Evolutionary conservation across 2,797 vertebrate species (phyloP).

Genomic region (Danionella dracula): DNA sequence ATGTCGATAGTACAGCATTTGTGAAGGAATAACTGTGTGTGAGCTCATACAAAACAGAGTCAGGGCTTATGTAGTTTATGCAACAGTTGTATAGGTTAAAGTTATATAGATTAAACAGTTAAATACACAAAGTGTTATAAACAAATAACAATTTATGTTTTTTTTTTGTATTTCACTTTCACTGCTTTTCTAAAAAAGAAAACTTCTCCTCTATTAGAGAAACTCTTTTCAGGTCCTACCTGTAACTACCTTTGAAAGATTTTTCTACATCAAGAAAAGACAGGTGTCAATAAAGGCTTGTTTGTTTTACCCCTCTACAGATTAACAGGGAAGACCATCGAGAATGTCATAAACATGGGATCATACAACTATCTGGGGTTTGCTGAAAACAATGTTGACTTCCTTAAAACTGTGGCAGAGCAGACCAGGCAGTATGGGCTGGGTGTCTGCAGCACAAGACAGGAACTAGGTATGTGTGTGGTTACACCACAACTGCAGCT

Average conservation of each 20-base stretch:
- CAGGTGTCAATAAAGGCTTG: not conserved
- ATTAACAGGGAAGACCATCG: slow-evolving; percentile 82
- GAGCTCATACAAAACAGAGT: no score
- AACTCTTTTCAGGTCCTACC: no score
- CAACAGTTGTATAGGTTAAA: no score
- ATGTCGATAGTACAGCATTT: no score
- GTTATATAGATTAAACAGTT: no score
- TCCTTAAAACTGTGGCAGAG: slow-evolving; percentile 79
- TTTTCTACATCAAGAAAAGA: not conserved
- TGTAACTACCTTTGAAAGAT: not conserved
- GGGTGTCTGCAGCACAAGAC: slow-evolving; percentile 83
- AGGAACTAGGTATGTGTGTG: slow-evolving; percentile 84
- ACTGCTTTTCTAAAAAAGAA: no score
- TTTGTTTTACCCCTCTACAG: slow-evolving; percentile 54
- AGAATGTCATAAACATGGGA: slow-evolving; percentile 90
- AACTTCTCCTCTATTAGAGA: no score
- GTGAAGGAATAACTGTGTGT: no score
- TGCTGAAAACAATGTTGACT: slow-evolving; percentile 77
- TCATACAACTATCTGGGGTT: slow-evolving; percentile 97
- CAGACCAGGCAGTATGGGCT: slow-evolving; percentile 70
- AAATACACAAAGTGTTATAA: no score
- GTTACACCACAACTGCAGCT: slow-evolving; percentile 1
- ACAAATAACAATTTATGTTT: no score
- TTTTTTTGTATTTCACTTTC: no score
- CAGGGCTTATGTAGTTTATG: no score